Conservation (phyloP, 37 sponge, comb jelly and placozoan species). For the Beroe forskalii region DNA sequence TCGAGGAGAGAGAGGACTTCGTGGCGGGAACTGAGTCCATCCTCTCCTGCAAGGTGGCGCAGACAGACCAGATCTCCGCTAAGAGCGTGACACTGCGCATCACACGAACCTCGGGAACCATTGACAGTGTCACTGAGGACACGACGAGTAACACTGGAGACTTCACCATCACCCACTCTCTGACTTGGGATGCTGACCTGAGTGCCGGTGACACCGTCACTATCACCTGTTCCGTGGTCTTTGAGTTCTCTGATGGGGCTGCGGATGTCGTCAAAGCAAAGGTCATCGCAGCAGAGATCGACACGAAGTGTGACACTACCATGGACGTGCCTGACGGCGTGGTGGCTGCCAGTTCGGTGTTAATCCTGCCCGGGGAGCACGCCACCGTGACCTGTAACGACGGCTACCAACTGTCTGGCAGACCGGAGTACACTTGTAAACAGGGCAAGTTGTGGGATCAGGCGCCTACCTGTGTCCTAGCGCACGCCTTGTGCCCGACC, state of each 20-base stretch:
- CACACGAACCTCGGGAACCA: neutral
- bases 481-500: neutral
- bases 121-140: neutral
- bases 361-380: neutral
- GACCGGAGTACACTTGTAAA: neutral
- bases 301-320: constrained; percentile 25
- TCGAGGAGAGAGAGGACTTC: neutral
- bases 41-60: neutral
- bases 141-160: neutral
- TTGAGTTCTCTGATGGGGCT: neutral
- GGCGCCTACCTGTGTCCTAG: neutral
- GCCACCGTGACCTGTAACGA: constrained; percentile 1
- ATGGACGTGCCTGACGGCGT: neutral
- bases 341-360: neutral
- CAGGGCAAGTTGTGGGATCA: neutral
- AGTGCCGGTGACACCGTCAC: neutral
- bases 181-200: neutral
- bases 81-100: neutral
- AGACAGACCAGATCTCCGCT: neutral
- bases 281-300: neutral
- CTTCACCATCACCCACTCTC: neutral
- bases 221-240: constrained; percentile 10
- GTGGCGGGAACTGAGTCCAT: neutral
- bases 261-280: neutral
- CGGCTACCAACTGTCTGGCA: constrained; percentile 39